phyloP scores from a whole-genome alignment of 1,140 invertebrate species.

The Lepidotrigona ventralis region DNA sequence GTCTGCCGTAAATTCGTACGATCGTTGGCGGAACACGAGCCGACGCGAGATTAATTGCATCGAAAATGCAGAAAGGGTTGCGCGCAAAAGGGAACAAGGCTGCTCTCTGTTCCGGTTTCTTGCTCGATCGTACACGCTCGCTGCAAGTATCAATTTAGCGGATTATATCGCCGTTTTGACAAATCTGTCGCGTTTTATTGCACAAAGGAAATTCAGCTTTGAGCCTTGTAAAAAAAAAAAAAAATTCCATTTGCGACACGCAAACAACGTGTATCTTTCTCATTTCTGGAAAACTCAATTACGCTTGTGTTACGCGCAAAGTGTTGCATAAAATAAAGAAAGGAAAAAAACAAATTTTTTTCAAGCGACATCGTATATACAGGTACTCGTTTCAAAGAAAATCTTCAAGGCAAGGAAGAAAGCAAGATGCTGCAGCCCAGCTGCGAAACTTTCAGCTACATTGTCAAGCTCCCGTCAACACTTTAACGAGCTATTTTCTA shows the following conservation, averaged over 20 bases:
- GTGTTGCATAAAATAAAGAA: too few species aligned
- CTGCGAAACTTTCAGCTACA: constrained; percentile 24
- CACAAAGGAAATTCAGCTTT: neutral
- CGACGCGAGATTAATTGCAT: constrained; percentile 50
- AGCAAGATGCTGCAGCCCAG: constrained; percentile 26
- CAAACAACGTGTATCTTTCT: too few species aligned
- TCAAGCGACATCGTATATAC: too few species aligned
- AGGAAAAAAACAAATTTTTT: too few species aligned
- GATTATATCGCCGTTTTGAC: neutral
- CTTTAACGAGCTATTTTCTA: constrained; percentile 56
- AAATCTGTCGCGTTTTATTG: neutral
- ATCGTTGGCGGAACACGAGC: constrained; percentile 6
- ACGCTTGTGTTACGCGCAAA: too few species aligned
- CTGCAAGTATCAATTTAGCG: neutral
- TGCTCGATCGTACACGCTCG: neutral
- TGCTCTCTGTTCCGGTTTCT: neutral
- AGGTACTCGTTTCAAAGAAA: neutral
- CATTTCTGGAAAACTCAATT: too few species aligned
- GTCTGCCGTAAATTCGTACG: constrained; percentile 34
- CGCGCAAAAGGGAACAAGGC: constrained; percentile 23
- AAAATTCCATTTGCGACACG: neutral
- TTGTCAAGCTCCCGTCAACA: constrained; percentile 34
- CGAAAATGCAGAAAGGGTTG: constrained; percentile 29
- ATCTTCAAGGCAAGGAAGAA: neutral
- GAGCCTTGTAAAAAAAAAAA: neutral